Conservation (phyloP, 2,113 vertebrate species). For the Eira barbara region DNA sequence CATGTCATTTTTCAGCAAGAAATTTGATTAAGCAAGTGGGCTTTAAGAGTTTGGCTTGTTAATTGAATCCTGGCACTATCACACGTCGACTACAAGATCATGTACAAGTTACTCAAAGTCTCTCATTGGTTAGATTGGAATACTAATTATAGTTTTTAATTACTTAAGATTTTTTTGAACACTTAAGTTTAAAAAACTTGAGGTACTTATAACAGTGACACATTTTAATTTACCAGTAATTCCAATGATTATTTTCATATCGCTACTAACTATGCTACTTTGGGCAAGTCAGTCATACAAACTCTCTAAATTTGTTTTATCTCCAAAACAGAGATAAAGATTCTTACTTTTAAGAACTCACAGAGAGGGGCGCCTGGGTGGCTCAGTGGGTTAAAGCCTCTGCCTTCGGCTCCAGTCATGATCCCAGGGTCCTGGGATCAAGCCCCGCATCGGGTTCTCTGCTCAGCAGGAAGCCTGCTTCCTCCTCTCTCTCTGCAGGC, state of each 20-base stretch:
- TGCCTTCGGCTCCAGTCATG: no score
- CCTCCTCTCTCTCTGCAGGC: no score
- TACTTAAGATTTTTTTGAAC: not conserved
- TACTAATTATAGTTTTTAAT: not conserved
- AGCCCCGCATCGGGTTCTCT: no score
- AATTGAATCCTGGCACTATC: not conserved
- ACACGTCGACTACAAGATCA: not conserved
- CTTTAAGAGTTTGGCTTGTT: not conserved
- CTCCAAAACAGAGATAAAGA: not conserved
- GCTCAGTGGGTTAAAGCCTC: no score
- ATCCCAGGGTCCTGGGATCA: no score
- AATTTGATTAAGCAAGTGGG: not conserved
- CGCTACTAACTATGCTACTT: not conserved
- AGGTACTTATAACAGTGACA: not conserved
- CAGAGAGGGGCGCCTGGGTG: not conserved
- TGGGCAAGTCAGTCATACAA: not conserved
- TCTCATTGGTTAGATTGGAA: not conserved
- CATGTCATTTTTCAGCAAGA: not conserved
- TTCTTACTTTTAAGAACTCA: not conserved
- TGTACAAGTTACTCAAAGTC: not conserved
- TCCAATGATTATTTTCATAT: constrained; percentile 6
- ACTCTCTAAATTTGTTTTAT: not conserved
- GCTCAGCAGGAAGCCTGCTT: no score
- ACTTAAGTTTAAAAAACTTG: not conserved
- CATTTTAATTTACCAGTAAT: not conserved